Evolutionary conservation across 2,888 invertebrate species (phyloP).

Genomic region (Agrotis clavis): DNA sequence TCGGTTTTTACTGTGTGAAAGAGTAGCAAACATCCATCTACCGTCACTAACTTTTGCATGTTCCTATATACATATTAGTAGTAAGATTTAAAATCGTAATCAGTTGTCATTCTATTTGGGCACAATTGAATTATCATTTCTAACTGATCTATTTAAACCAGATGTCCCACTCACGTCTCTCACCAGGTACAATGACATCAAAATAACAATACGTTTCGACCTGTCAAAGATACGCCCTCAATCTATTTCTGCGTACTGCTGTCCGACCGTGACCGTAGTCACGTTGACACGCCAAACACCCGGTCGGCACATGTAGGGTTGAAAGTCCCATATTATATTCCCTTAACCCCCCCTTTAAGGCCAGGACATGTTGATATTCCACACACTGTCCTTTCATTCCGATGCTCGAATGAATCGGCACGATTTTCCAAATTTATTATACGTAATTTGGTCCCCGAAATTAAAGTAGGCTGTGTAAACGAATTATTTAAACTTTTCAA

Average conservation of each 20-base stretch:
- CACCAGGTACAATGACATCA: slow-evolving; percentile 43
- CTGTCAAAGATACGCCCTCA: slow-evolving; percentile 63
- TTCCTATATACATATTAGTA: too few species aligned
- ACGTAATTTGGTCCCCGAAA: slow-evolving; percentile 34
- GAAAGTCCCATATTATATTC: slow-evolving; percentile 41
- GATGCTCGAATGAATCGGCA: slow-evolving; percentile 31
- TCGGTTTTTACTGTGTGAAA: too few species aligned
- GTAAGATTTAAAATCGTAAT: neutral
- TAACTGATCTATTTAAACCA: slow-evolving; percentile 25
- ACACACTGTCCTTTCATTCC: slow-evolving; percentile 6
- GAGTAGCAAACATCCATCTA: too few species aligned
- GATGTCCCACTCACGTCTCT: slow-evolving; percentile 41
- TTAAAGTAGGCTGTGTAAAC: slow-evolving; percentile 38
- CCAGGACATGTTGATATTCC: slow-evolving; percentile 16
- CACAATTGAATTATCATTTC: neutral
- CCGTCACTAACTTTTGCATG: too few species aligned
- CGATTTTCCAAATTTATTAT: slow-evolving; percentile 50
- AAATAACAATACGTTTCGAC: slow-evolving; percentile 55
- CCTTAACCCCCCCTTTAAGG: slow-evolving; percentile 4
- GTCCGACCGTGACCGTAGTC: slow-evolving; percentile 61
- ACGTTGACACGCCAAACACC: slow-evolving; percentile 57
- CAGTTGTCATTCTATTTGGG: neutral
- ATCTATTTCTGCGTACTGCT: slow-evolving; percentile 61
- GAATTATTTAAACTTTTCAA: slow-evolving; percentile 34
- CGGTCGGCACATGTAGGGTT: slow-evolving; percentile 45